These are phyloP conservation scores for Darevskia mixta DNA, from an alignment of 2,797 vertebrate genomes.

Conservation along the genomic window DNA sequence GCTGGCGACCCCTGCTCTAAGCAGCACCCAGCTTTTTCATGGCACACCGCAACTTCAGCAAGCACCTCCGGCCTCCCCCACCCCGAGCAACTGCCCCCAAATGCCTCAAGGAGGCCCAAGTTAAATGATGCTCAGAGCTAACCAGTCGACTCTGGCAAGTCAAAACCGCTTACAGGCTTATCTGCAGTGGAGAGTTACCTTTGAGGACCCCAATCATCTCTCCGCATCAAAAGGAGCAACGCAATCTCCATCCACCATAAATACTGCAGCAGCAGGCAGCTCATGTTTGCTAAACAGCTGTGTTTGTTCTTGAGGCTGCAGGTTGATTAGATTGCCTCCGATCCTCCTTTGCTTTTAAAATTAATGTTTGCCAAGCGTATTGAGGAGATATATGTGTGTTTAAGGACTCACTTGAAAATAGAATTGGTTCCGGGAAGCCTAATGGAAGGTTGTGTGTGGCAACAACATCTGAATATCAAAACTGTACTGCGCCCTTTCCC, in stretches of 20 bases:
- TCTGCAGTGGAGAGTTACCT: neutral
- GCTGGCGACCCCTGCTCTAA: no score
- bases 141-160: neutral
- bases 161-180: neutral
- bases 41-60: no score
- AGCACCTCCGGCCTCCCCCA: neutral
- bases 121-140: neutral
- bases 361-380: constrained; percentile 9
- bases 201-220: neutral
- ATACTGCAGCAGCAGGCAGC: neutral
- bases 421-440: constrained; percentile 18
- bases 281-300: neutral
- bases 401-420: neutral
- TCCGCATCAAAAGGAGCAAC: neutral
- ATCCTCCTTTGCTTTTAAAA: constrained; percentile 13
- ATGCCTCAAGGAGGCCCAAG: neutral
- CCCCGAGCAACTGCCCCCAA: neutral
- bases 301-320: constrained; percentile 17
- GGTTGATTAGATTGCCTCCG: neutral
- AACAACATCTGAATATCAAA: constrained; percentile 16
- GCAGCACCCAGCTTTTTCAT: no score
- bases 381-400: no score
- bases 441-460: neutral
- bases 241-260: neutral
- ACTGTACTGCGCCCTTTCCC: neutral